Conservation (phyloP, 30 jellyfish, hydroid and myxozoan genomes). For the Chrysaora quinquecirrha region DNA sequence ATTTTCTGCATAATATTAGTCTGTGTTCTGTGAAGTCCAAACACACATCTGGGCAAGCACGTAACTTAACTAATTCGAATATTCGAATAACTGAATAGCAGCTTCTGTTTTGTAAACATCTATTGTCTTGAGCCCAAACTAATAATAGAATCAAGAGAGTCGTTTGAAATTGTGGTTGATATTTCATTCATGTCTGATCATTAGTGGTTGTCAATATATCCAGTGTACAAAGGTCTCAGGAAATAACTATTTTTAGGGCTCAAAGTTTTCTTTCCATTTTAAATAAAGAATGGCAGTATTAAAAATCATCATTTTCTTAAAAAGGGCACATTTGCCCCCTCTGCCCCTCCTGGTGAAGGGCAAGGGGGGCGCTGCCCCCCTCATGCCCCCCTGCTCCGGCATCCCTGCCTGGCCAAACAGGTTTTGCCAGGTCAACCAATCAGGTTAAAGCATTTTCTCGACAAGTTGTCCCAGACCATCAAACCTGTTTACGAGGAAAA, state of each 20-base stretch:
- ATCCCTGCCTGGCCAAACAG: conserved; percentile 6
- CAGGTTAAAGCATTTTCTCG: too few relatives aligned
- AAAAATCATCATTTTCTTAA: conserved; percentile 13
- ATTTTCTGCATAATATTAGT: neutral
- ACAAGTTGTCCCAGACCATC: too few relatives aligned
- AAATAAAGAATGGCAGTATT: conserved; percentile 7
- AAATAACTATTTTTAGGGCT: neutral
- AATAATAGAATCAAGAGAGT: neutral
- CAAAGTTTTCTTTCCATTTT: conserved; percentile 10
- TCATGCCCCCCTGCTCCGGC: conserved; percentile 19
- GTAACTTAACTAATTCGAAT: conserved; percentile 4
- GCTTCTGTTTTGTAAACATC: neutral
- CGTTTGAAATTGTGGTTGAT: conserved; percentile 1
- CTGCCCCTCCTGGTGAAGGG: conserved; percentile 31
- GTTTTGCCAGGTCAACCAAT: too few relatives aligned
- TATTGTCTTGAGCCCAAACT: conserved; percentile 2
- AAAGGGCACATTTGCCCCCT: conserved; percentile 34
- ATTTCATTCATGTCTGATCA: conserved; percentile 13
- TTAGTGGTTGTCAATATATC: neutral
- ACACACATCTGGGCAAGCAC: conserved; percentile 6
- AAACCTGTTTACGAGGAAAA: too few relatives aligned
- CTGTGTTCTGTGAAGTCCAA: neutral
- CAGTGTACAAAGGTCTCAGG: conserved; percentile 5
- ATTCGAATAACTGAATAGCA: conserved; percentile 12
- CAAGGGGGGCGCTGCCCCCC: too few relatives aligned